phyloP scores from a whole-genome alignment of 1,140 invertebrate genomes.

The Pseudomyrmex cubaensis region DNA sequence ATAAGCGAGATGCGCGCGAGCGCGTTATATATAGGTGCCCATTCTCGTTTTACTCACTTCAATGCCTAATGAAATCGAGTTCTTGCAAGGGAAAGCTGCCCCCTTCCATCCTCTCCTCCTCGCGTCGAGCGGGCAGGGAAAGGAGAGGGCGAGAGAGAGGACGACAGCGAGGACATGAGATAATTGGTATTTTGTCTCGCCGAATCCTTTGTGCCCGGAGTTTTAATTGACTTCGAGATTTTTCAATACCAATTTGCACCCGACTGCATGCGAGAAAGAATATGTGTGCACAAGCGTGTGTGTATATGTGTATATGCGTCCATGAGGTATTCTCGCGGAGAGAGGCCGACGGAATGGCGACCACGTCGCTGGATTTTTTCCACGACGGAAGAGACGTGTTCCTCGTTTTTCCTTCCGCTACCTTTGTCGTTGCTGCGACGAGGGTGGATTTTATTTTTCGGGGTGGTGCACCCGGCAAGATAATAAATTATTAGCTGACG shows the following conservation, averaged over 20 bases:
- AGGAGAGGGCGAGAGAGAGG: conserved; percentile 60
- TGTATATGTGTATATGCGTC: neutral
- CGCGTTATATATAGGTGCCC: conserved; percentile 76
- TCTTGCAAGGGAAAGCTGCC: conserved; percentile 78
- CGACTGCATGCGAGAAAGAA: conserved; percentile 62
- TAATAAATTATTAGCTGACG: conserved; percentile 62
- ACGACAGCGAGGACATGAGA: conserved; percentile 76
- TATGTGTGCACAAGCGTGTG: conserved; percentile 11
- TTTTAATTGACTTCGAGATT: conserved; percentile 82
- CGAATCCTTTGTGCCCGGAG: conserved; percentile 79
- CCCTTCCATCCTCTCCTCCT: conserved; percentile 52
- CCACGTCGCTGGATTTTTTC: conserved; percentile 63
- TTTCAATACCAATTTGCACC: conserved; percentile 78
- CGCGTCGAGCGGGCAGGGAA: conserved; percentile 30
- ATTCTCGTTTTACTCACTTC: conserved; percentile 83
- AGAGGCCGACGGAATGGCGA: conserved; percentile 70
- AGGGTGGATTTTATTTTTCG: conserved; percentile 58
- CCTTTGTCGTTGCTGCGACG: conserved; percentile 52
- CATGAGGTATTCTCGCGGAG: conserved; percentile 47
- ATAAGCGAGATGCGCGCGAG: conserved; percentile 81
- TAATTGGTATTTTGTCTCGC: conserved; percentile 83
- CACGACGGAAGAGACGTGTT: conserved; percentile 62
- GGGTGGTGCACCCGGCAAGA: conserved; percentile 44
- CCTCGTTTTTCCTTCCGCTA: conserved; percentile 57
- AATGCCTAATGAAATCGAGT: conserved; percentile 83